Base-by-base conservation (phyloP, 2,888 invertebrate genomes). In the Pollenia griseotomentosa region DNA sequence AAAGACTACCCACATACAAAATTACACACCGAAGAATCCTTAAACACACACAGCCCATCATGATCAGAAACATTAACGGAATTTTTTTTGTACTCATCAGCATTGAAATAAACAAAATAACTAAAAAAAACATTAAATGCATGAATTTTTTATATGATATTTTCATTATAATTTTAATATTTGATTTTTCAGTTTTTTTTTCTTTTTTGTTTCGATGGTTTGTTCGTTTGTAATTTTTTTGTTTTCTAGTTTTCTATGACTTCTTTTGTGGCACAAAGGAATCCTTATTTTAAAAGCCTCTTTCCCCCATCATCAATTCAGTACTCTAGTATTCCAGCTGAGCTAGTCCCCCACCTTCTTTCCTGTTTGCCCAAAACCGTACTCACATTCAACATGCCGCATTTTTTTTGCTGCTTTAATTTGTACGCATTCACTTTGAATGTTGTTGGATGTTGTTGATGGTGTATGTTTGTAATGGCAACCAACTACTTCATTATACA, bases 401-500 rank as follows among this genome's bases (percentile, higher is more conserved):
- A 66, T 33, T 48, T 68, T 61, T 61, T 33, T 33, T 33, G 33
- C 33, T 33, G 6, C 61, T 85, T 74, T 84, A 84, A 74, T 85
- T 85, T 82, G 48, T 57, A 85, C 75, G 71, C 82, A 85, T 85
- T 75, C 75, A 57, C 59, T 68, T 82, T 86, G 77, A 61, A 77
- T 80, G 59, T 68, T 71, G 63, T 33, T 82, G 75, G 23, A 40
- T 70, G 61, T 23, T 46, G 42, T 61, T 71, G 53, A 11, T 71
- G 16, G 19, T 71, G 44, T 1, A 14, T 70, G 42, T 55, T 14
- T 59, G 66, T 80, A 85, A 85, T 80, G 79, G 74, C 79, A 85
- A 85, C 79, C 79, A 85, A 85, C 79, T 85, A 85, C 79, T 80
- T 85, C 79, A 85, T 74, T 85, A 79, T 85, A 68, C 59, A 79